phyloP scores from a whole-genome alignment of 92 coral and sea anemone species.

The Pocillopora grandis region DNA sequence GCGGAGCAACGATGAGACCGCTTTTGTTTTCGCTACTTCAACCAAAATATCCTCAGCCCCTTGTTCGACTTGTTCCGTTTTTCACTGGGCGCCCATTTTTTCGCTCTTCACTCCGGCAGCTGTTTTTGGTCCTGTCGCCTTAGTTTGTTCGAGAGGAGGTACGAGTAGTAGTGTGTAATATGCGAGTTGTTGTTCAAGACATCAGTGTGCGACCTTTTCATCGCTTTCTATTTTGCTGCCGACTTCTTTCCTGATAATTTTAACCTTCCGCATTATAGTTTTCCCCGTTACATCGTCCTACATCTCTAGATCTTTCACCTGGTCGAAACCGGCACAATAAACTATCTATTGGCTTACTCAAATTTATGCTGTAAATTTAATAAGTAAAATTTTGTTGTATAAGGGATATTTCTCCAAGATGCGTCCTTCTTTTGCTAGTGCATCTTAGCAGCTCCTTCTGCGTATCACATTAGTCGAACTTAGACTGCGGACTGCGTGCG shows the following conservation, averaged over 20 bases:
- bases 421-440: too few relatives aligned
- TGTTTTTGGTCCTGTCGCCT: not conserved
- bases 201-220: slow-evolving; percentile 27
- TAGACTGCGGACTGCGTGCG: too few relatives aligned
- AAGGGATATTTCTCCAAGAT: too few relatives aligned
- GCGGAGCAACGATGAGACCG: slow-evolving; percentile 18
- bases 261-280: slow-evolving; percentile 14
- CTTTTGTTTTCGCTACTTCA: slow-evolving; percentile 11
- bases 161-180: slow-evolving; percentile 7
- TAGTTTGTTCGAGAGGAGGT: slow-evolving; percentile 24
- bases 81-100: not conserved
- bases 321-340: too few relatives aligned
- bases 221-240: slow-evolving; percentile 17
- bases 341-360: too few relatives aligned
- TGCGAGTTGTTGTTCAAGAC: slow-evolving; percentile 26
- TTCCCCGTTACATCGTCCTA: too few relatives aligned
- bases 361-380: too few relatives aligned
- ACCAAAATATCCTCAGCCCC: slow-evolving; percentile 16
- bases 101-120: slow-evolving; percentile 6
- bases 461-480: too few relatives aligned
- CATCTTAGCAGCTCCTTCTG: too few relatives aligned
- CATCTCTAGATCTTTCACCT: too few relatives aligned
- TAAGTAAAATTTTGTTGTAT: too few relatives aligned
- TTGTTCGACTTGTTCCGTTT: slow-evolving; percentile 19
- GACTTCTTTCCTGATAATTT: slow-evolving; percentile 22